Percentiles rank a stretch among this genome's conserved stretches.
Evolutionary conservation across 53 echinoderm and acorn worm species (phyloP).

Genomic region (Actinopyga echinites): DNA sequence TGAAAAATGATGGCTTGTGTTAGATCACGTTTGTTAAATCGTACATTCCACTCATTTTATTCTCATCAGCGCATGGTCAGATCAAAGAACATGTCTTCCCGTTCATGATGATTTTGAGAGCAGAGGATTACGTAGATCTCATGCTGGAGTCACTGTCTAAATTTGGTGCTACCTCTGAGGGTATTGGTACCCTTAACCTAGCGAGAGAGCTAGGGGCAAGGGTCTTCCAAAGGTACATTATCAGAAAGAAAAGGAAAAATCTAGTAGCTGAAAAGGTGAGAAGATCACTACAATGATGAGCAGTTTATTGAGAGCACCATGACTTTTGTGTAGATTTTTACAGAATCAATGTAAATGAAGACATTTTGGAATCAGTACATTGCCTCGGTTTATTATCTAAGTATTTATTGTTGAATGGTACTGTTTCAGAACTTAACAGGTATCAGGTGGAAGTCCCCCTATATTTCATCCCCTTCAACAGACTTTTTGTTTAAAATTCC

Average conservation of each 20-base stretch:
- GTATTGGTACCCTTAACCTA: conserved; percentile 62
- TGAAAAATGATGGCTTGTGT: too few species aligned
- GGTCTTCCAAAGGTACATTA: conserved; percentile 64
- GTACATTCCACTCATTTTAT: not conserved
- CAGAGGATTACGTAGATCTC: conserved; percentile 71
- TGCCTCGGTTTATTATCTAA: too few species aligned
- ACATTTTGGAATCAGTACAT: too few species aligned
- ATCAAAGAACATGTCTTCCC: conserved; percentile 62
- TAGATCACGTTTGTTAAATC: not conserved
- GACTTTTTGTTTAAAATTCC: too few species aligned
- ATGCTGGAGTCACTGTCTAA: conserved; percentile 72
- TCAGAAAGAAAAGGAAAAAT: conserved; percentile 73
- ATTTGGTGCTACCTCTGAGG: conserved; percentile 79
- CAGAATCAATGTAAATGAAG: too few species aligned
- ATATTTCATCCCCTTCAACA: too few species aligned
- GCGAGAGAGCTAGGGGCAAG: conserved; percentile 64
- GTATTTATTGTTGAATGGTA: too few species aligned
- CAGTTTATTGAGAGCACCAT: too few species aligned
- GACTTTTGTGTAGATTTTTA: too few species aligned
- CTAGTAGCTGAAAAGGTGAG: conserved; percentile 81
- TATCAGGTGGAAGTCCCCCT: too few species aligned
- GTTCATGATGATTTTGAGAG: conserved; percentile 69
- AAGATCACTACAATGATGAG: too few species aligned
- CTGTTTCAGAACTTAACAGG: too few species aligned
- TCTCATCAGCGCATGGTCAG: not conserved